Conservation (phyloP, 1,140 invertebrate species). For the Parapsyche elsis region DNA sequence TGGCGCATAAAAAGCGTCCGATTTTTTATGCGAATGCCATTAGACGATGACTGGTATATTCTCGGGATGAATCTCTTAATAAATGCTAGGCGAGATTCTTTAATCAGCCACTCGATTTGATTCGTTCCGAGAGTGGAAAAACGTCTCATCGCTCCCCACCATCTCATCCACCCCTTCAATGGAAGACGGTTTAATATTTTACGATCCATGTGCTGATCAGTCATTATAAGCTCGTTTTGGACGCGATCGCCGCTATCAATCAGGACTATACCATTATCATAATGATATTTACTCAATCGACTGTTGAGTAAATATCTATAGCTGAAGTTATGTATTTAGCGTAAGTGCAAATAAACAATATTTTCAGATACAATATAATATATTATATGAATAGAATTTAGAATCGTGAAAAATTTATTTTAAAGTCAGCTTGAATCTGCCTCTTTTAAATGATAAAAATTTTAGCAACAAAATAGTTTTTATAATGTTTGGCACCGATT, state of each 20-base stretch:
- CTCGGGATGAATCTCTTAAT: slow-evolving; percentile 37
- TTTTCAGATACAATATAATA: no score
- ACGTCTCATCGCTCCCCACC: neutral
- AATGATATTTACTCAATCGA: slow-evolving; percentile 11
- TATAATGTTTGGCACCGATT: no score
- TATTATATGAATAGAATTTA: no score
- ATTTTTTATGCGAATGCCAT: slow-evolving; percentile 52
- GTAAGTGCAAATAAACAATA: no score
- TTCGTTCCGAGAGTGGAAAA: neutral
- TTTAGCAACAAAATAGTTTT: no score
- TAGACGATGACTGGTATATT: slow-evolving; percentile 52
- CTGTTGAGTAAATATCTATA: no score
- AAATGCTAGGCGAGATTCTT: slow-evolving; percentile 27
- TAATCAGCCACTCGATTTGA: slow-evolving; percentile 2
- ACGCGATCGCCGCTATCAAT: neutral
- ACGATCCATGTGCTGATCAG: neutral
- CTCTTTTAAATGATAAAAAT: no score
- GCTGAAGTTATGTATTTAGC: no score
- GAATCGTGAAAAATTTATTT: no score
- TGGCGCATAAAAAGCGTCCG: slow-evolving; percentile 38
- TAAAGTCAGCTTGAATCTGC: no score
- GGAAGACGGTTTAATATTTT: slow-evolving; percentile 7
- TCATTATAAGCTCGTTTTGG: neutral
- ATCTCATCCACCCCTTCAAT: neutral
- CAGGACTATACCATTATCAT: neutral